Percentiles rank a stretch among this genome's conserved stretches.
Evolutionary conservation across 2,888 invertebrate genomes (phyloP).

Genomic region (Melanargia galathea): DNA sequence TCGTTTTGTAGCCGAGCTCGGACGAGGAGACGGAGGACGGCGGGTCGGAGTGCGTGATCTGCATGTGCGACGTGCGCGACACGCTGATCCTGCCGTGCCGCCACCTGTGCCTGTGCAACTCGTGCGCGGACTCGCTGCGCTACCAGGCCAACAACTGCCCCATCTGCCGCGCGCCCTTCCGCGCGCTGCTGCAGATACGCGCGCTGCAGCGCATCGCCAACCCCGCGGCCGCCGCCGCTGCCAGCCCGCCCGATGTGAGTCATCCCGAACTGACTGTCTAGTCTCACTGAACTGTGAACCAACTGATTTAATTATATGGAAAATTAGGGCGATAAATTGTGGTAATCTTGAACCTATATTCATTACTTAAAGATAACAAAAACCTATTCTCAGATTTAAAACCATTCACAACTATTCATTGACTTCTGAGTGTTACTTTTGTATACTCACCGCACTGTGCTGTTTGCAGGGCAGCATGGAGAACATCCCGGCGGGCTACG

Average conservation of each 20-base stretch:
- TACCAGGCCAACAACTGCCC: constrained; percentile 99
- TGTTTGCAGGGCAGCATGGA: constrained; percentile 88
- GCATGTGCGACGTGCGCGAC: constrained; percentile 99
- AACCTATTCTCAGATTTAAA: no score
- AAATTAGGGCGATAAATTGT: no score
- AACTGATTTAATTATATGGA: no score
- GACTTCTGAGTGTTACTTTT: no score
- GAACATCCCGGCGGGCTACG: constrained; percentile 95
- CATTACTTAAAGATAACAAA: no score
- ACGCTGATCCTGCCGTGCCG: constrained; percentile 99
- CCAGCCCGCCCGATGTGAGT: constrained; percentile 82
- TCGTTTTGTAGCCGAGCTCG: constrained; percentile 67
- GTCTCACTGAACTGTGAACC: no score
- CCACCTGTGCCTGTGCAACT: constrained; percentile 98
- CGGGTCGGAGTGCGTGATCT: constrained; percentile 99
- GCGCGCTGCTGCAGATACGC: constrained; percentile 96
- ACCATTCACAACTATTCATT: no score
- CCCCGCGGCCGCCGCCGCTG: constrained; percentile 50
- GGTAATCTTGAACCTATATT: no score
- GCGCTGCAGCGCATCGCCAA: constrained; percentile 90
- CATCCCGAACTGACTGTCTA: background rate
- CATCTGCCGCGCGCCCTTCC: constrained; percentile 98
- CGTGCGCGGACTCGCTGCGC: constrained; percentile 97
- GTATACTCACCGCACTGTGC: no score
- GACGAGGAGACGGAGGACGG: constrained; percentile 96